These are phyloP conservation scores for Drosophila insularis DNA, from an alignment of 1,140 invertebrate genomes.

Conservation along the genomic window DNA sequence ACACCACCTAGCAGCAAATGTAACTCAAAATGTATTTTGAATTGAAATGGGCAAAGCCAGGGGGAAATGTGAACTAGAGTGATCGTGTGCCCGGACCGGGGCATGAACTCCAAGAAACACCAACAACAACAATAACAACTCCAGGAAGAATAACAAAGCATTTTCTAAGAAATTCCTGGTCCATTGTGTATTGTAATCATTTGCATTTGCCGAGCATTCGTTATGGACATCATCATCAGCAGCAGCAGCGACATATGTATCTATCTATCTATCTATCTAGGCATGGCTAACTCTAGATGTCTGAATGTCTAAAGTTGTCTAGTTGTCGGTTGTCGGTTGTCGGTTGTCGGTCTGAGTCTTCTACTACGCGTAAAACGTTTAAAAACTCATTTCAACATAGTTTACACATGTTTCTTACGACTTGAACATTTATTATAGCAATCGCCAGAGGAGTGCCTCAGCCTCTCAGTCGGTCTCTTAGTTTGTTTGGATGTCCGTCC, in stretches of 20 bases:
- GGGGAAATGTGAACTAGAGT: slow-evolving; percentile 36
- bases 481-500: not conserved
- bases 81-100: slow-evolving; percentile 51
- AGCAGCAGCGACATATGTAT: slow-evolving; percentile 18
- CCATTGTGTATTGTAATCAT: slow-evolving; percentile 54
- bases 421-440: slow-evolving; percentile 72
- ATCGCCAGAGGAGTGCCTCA: slow-evolving; percentile 55
- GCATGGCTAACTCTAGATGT: slow-evolving; percentile 45
- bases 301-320: not conserved
- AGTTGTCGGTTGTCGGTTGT: not conserved
- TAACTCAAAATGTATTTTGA: slow-evolving; percentile 29
- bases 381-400: slow-evolving; percentile 73
- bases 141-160: slow-evolving; percentile 31
- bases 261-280: slow-evolving; percentile 51
- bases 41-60: slow-evolving; percentile 6
- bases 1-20: slow-evolving; percentile 16
- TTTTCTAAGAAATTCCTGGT: slow-evolving; percentile 51
- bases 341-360: not conserved
- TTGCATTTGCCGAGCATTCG: slow-evolving; percentile 63
- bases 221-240: slow-evolving; percentile 46
- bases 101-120: not conserved
- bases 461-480: slow-evolving; percentile 17
- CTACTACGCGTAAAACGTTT: slow-evolving; percentile 49
- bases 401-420: slow-evolving; percentile 68
- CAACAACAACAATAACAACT: slow-evolving; percentile 24